Conservation (phyloP, 1,140 invertebrate species). For the Musca vetustissima region DNA sequence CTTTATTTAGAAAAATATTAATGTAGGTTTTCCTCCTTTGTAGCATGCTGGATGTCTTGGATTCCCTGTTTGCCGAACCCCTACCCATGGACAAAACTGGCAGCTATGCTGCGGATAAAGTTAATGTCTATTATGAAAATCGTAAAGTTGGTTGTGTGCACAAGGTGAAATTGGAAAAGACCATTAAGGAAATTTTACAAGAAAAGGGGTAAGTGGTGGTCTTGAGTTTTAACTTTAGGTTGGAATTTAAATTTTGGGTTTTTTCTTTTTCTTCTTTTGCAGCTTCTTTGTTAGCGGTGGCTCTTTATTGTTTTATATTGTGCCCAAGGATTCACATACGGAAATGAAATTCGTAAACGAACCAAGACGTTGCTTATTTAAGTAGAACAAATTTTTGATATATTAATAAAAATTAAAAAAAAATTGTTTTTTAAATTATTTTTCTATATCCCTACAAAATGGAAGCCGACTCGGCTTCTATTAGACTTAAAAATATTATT, state of each 20-base stretch:
- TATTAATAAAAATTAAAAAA: no score
- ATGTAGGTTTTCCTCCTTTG: conserved; percentile 43
- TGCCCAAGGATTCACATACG: conserved; percentile 38
- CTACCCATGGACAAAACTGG: conserved; percentile 74
- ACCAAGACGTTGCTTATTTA: conserved; percentile 31
- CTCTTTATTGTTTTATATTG: conserved; percentile 47
- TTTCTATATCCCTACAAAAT: no score
- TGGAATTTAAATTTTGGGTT: no score
- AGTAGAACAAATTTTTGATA: no score
- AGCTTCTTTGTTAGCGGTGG: conserved; percentile 49
- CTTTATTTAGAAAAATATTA: conserved; percentile 55
- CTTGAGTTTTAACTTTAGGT: not conserved
- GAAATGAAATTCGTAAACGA: conserved; percentile 46
- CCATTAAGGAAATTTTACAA: conserved; percentile 66
- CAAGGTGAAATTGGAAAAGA: conserved; percentile 62
- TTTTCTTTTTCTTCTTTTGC: not conserved
- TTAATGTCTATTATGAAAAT: conserved; percentile 83
- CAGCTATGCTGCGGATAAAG: conserved; percentile 66
- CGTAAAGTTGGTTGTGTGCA: conserved; percentile 65
- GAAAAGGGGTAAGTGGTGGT: conserved; percentile 61
- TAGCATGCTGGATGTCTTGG: conserved; percentile 73
- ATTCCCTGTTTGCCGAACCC: conserved; percentile 69
- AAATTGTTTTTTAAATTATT: not conserved
- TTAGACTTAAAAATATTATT: no score
- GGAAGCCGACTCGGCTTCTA: no score